These are phyloP conservation scores for Lepus americanus DNA, from an alignment of 2,113 vertebrate genomes.

Conservation along the genomic window DNA sequence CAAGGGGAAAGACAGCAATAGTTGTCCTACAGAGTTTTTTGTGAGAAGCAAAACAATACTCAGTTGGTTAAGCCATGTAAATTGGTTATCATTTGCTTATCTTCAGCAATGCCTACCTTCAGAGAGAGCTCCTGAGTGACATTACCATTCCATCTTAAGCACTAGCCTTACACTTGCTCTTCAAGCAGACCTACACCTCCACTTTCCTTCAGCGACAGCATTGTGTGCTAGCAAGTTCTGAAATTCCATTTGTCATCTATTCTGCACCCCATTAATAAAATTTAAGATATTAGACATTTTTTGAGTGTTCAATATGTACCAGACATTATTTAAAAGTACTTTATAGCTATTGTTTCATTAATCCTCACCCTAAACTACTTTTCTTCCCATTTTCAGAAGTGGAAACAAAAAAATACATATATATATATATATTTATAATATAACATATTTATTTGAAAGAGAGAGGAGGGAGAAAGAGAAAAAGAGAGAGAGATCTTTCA, in stretches of 20 bases:
- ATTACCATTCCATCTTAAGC: slow-evolving; percentile 6
- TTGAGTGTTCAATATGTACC: neutral
- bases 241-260: slow-evolving; percentile 48
- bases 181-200: slow-evolving; percentile 19
- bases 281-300: neutral
- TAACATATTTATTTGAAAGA: too few relatives aligned
- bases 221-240: neutral
- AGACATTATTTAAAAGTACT: neutral
- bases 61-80: neutral
- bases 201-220: neutral
- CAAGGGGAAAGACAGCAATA: neutral
- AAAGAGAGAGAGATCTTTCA: too few relatives aligned
- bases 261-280: neutral
- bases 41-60: neutral
- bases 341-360: neutral
- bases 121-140: neutral
- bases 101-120: neutral
- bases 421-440: too few relatives aligned
- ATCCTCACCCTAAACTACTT: neutral
- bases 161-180: neutral
- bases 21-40: neutral
- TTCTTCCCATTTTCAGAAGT: neutral
- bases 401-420: neutral
- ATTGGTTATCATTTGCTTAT: neutral
- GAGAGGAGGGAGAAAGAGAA: too few relatives aligned